Evolutionary conservation across 1,140 invertebrate genomes (phyloP).

Genomic region (Drosophila bocqueti): DNA sequence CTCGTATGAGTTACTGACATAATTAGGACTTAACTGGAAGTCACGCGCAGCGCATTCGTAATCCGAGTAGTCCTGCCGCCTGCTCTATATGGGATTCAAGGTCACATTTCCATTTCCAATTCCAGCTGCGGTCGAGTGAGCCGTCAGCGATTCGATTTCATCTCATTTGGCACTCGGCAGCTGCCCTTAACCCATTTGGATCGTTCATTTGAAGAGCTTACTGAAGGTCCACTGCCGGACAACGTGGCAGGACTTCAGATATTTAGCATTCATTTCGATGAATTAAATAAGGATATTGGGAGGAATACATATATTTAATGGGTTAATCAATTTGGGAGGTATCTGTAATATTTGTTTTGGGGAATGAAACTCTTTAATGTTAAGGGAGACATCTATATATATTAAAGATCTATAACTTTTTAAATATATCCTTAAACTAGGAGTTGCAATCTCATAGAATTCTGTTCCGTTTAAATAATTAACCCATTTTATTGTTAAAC

Average conservation of each 20-base stretch:
- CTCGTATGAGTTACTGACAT: conserved; percentile 81
- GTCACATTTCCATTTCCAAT: conserved; percentile 54
- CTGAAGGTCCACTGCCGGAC: conserved; percentile 15
- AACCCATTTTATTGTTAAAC: too few species aligned
- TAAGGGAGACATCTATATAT: too few species aligned
- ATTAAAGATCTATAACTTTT: neutral
- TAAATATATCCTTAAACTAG: neutral
- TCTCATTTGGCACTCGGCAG: conserved; percentile 34
- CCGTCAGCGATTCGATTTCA: conserved; percentile 45
- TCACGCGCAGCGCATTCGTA: conserved; percentile 77
- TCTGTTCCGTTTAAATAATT: too few species aligned
- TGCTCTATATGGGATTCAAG: conserved; percentile 52
- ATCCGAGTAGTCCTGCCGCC: conserved; percentile 59
- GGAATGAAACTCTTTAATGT: neutral
- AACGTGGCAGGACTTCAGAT: neutral
- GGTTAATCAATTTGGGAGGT: neutral
- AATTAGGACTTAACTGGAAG: conserved; percentile 81
- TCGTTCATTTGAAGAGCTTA: conserved; percentile 29
- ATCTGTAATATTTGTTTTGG: neutral
- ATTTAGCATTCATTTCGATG: conserved; percentile 6
- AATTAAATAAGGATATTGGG: conserved; percentile 4
- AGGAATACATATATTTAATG: neutral
- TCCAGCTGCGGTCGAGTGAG: conserved; percentile 48
- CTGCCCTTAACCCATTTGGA: conserved; percentile 35
- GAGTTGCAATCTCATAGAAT: too few species aligned